Evolutionary conservation across 2,113 vertebrate species (phyloP), one percentile per base, ranked within the genome.

Genomic region (Myrmophylax atrothorax): DNA sequence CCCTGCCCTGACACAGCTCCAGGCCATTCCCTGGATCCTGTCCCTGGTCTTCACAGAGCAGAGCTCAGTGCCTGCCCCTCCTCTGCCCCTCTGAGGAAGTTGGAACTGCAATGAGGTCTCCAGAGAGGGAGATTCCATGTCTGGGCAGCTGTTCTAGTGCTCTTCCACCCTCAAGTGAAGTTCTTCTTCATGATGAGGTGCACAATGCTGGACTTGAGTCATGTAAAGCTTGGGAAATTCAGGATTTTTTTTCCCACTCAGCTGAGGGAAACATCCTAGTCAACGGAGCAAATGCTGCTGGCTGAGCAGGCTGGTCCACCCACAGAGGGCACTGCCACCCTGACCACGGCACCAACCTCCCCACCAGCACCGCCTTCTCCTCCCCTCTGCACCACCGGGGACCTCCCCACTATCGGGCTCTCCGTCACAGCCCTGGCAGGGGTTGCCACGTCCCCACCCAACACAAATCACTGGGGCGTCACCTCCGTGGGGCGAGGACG

Each of bases 281-380:
- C 28, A 35, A 9, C 3, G 0, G 18, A 67, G 42, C 20, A 2
- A 10, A 1, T 1, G 37, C 29, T 3, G 2, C 23, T 0, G 22
- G 38, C 64, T 33, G 58, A 31, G 44, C 9, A 1, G 25, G 46
- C 46, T 19, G 70, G 42, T 49, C 66, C 70, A 74, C 47, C 68
- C 89, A 77, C 33, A 52, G 83, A 87, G 79, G 79, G 75, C 93
- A 87, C 60, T 55, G 83, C 58, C 9, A 67, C 18, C 7, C 77
- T 69, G 68, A 56, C 62, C 78, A 44, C 5, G 10, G 52, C 77
- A 37, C 18, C 74, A 14, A 7, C 37, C 25, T 18, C 28, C 31
- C 33, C 22, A 47, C 28, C n/a, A n/a, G 44, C 3, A 1, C 60
- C 4, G 1, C 35, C 49, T 18, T 28, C 79, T 15, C 38, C 28